These are phyloP conservation scores for Notolabrus celidotus DNA, from an alignment of 2,797 vertebrate species.

Conservation along the genomic window DNA sequence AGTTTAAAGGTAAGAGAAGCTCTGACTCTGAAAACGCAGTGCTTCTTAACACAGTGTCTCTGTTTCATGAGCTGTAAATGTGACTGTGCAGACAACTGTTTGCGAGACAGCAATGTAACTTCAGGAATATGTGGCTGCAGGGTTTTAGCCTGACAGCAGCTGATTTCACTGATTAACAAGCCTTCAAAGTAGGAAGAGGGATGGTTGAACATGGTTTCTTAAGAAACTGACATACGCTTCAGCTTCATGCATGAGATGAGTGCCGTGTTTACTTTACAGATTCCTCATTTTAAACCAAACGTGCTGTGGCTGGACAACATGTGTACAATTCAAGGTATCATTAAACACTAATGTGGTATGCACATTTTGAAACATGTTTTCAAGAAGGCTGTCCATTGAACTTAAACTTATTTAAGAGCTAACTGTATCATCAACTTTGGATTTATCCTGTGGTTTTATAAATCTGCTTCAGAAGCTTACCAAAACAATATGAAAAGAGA, in stretches of 20 bases:
- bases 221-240: neutral
- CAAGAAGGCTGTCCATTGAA: neutral
- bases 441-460: too few relatives aligned
- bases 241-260: too few relatives aligned
- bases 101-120: neutral
- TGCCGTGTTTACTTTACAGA: too few relatives aligned
- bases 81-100: neutral
- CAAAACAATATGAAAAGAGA: too few relatives aligned
- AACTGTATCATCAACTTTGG: too few relatives aligned
- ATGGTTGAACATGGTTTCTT: neutral
- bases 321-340: neutral
- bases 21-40: neutral
- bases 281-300: too few relatives aligned
- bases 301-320: neutral
- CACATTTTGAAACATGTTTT: neutral
- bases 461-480: too few relatives aligned
- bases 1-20: conserved; percentile 72
- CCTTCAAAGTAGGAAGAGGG: neutral
- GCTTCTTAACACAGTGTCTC: neutral
- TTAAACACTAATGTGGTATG: neutral
- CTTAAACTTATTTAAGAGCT: too few relatives aligned
- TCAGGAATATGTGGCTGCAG: neutral
- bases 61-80: neutral
- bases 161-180: neutral
- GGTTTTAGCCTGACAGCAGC: conserved; percentile 1